A percentile compares a stretch with the other conserved stretches of the same genome.
These are phyloP conservation scores for Ascaphus truei DNA, from an alignment of 2,113 vertebrate species.

Conservation along the genomic window DNA sequence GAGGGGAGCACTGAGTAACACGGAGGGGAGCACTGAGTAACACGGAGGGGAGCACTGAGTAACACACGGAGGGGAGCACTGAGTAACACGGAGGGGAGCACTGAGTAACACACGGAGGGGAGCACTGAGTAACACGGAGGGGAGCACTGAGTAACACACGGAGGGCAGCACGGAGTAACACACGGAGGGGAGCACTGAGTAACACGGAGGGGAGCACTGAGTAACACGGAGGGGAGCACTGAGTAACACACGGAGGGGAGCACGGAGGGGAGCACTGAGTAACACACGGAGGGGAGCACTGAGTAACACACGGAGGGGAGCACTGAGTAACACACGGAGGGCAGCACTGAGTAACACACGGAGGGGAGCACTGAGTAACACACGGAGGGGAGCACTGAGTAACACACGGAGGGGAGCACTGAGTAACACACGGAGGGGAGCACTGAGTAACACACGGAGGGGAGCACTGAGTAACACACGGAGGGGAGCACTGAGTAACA, in stretches of 20 bases:
- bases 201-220: not conserved
- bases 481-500: not conserved
- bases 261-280: not conserved
- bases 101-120: fast-evolving
- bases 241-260: fast-evolving
- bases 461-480: too few species aligned
- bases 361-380: fast-evolving
- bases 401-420: not conserved
- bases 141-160: not conserved
- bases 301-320: fast-evolving
- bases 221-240: fast-evolving
- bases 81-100: not conserved
- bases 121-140: too few species aligned
- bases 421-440: not conserved
- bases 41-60: fast-evolving
- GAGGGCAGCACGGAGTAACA: fast-evolving
- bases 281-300: fast-evolving
- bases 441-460: fast-evolving
- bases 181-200: fast-evolving
- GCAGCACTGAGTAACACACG: not conserved
- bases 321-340: too few species aligned
- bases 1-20: too few species aligned
- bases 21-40: not conserved
- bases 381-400: fast-evolving
- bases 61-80: fast-evolving